A percentile compares a stretch with the other conserved stretches of the same genome.
Conservation (phyloP, 1,140 invertebrate genomes). For the Hylyphantes graminicola region DNA sequence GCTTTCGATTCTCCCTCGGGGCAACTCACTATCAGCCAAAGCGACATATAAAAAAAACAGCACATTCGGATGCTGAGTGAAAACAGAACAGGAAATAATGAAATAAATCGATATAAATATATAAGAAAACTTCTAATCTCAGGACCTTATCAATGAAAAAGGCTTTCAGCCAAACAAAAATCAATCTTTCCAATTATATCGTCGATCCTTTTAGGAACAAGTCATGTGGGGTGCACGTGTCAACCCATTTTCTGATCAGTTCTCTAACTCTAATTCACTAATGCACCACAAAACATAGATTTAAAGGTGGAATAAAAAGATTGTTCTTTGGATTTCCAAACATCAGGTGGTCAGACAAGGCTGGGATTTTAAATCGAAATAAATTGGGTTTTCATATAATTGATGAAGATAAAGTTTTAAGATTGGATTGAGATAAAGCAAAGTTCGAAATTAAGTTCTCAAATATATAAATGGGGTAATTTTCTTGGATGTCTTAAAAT, state of each 20-base stretch:
- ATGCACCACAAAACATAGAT: constrained; percentile 27
- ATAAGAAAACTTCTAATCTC: too few species aligned
- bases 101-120: too few species aligned
- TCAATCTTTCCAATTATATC: constrained; percentile 50
- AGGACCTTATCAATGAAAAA: constrained; percentile 21
- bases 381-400: too few species aligned
- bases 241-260: constrained; percentile 34
- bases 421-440: too few species aligned
- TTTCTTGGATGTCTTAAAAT: too few species aligned
- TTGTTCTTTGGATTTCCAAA: background rate
- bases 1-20: background rate
- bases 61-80: background rate
- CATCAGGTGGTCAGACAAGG: constrained; percentile 7
- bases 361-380: background rate
- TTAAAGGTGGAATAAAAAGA: background rate
- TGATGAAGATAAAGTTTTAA: too few species aligned
- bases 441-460: too few species aligned
- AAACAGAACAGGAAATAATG: constrained; percentile 10
- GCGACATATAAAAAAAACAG: background rate
- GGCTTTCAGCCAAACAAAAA: constrained; percentile 18
- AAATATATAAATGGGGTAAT: too few species aligned
- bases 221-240: constrained; percentile 22
- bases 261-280: constrained; percentile 28
- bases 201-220: constrained; percentile 31
- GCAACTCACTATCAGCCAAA: background rate